Evolutionary conservation across 2,797 vertebrate species (phyloP), one percentile per base, ranked within the genome.

Genomic region (Neostethus bicornis): DNA sequence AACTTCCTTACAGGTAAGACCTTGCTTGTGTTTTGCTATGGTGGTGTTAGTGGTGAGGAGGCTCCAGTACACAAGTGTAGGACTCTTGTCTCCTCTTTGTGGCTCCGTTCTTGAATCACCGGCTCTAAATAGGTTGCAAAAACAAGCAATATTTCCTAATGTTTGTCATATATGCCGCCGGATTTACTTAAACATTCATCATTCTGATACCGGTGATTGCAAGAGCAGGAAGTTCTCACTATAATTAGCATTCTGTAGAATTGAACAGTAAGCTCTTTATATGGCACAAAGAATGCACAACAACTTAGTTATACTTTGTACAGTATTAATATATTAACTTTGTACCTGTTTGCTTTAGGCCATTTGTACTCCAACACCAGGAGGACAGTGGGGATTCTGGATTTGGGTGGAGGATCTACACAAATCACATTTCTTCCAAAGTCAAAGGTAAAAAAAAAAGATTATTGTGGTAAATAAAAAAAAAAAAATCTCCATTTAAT

Each of bases 1-100:
- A 99, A 99, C 89, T 97, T 96, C 88, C 91, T 99, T 63, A 99
- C 96, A 96, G 97, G 97, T 99, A 93, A 87, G 85, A 80, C 84
- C 81, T 85, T 76, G 73, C 74, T 88, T 78, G 78, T 86, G 66
- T 89, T 89, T 89, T 77, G 75, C 57, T 82, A 75, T 57, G 67
- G 48, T 79, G 73, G 81, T 86, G 86, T 89, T 80, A 87, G 82
- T 71, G 79, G 80, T 85, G 56, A 74, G 68, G 59, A 62, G 66
- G 77, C 83, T 73, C 76, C 74, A 75, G 73, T 84, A 81, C 81
- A 84, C 82, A 84, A 75, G 69, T 49, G 73, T 76, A 70, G 88
- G 75, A 80, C 76, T 77, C 73, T 67, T 48, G 76, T 87, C 79
- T 88, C 69, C 78, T 75, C 68, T 77, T 70, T 81, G 81, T 75